Base-by-base conservation (phyloP, 1,140 invertebrate genomes). In the Conopomorpha cramerella region DNA sequence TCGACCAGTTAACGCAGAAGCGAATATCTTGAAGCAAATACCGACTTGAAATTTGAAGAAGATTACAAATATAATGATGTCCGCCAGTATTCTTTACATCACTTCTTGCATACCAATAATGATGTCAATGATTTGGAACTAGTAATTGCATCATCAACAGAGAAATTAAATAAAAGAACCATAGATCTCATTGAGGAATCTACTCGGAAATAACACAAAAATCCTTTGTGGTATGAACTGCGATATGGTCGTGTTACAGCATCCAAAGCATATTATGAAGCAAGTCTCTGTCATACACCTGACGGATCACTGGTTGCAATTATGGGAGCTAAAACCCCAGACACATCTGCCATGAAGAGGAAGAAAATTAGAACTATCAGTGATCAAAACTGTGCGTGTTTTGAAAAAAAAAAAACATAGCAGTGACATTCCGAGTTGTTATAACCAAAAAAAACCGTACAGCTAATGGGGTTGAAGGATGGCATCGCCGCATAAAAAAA, bases 221-320 rank as follows among this genome's bases (percentile, higher is more conserved):
- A 10, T 16, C 16, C 8, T 16, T 8, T 35, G 30, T 42, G 40
- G 40, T 31, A 38, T 25, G 35, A 38, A 13, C 11, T 38, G 29
- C 4, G 40, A 2, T 42, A 38, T 38, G 35, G 40, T 3, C 26
- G n/a, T n/a, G n/a, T n/a, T n/a, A n/a, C n/a, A n/a, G n/a, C n/a
- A n/a, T n/a, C n/a, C n/a, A n/a, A n/a, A 39, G 18, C 33, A 38
- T 8, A 43, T 32, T 47, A 64, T 39, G 56, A 67, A 42, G 53
- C 37, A 7, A 39, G 44, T 19, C 28, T 51, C 4, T 71, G 55
- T 38, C 43, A 51, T 44, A 65, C 47, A 27, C 3, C 13, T 16
- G 34, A 55, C 37, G 63, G 51, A 23, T 32, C 31, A 17, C 39
- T 64, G 8, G 42, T 63, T n/a, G 16, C 49, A 23, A 14, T 34